A percentile compares a stretch with the other conserved stretches of the same genome.
These are phyloP conservation scores for Macroglossus sobrinus DNA, from an alignment of 2,113 vertebrate species.

Conservation along the genomic window DNA sequence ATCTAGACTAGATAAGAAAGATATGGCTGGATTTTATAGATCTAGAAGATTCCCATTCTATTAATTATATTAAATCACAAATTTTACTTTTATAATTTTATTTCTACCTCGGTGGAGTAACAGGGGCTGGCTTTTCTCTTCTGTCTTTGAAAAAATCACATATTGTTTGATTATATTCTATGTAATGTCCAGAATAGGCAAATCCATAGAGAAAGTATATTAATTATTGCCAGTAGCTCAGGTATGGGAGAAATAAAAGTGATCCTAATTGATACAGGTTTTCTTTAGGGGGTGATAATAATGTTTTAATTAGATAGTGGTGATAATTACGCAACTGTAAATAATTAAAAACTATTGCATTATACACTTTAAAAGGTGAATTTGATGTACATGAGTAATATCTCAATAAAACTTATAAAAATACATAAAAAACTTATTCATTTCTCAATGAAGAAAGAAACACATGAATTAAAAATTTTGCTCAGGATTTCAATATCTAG, in stretches of 20 bases:
- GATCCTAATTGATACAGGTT: background rate
- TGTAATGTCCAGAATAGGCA: background rate
- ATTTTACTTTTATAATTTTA: background rate
- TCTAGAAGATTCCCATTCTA: background rate
- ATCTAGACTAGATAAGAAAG: too few relatives aligned
- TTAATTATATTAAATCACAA: background rate
- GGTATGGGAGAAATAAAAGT: background rate
- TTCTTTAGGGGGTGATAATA: background rate
- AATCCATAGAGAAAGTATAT: background rate
- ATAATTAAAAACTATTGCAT: background rate
- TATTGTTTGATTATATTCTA: background rate
- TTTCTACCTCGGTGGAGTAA: background rate
- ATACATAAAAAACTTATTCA: background rate
- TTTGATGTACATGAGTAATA: background rate
- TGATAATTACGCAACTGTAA: background rate
- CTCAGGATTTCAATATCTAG: background rate
- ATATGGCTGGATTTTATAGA: background rate
- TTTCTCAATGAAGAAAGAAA: background rate
- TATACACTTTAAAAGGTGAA: background rate
- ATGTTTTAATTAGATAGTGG: background rate
- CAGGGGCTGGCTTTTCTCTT: background rate
- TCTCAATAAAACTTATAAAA: background rate
- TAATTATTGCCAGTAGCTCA: background rate
- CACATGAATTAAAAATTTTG: background rate
- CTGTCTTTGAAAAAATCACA: background rate